phyloP scores from a whole-genome alignment of 2,113 vertebrate species.

The Panthera leo region DNA sequence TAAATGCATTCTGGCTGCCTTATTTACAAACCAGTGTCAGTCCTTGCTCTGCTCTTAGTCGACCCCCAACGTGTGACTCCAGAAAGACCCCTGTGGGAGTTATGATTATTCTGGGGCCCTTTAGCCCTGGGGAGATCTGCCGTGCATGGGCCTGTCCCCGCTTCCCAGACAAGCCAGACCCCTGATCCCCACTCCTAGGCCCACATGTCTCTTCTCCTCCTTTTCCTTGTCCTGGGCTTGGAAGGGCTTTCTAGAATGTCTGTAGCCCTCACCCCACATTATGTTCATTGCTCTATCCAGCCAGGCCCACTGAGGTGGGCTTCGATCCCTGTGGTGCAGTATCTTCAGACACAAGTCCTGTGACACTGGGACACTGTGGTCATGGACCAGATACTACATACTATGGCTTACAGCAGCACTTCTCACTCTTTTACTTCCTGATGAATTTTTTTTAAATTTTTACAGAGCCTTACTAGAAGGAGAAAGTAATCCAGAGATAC shows the following conservation, averaged over 20 bases:
- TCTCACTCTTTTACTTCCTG: neutral
- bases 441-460: slow-evolving; percentile 35
- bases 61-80: neutral
- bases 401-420: neutral
- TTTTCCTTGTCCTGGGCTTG: neutral
- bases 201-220: neutral
- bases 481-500: slow-evolving; percentile 86
- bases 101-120: neutral
- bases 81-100: neutral
- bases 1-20: neutral
- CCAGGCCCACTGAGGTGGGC: neutral
- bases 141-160: neutral
- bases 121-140: neutral
- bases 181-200: fast-evolving
- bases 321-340: fast-evolving
- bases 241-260: neutral
- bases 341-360: neutral
- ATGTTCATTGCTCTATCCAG: neutral
- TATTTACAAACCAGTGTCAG: neutral
- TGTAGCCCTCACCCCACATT: neutral
- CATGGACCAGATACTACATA: neutral
- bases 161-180: neutral
- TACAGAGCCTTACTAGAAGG: slow-evolving; percentile 94
- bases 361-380: neutral
- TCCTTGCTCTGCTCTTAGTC: too few species aligned